phyloP scores from a whole-genome alignment of 2,888 invertebrate genomes.

The Euzophera pinguis region DNA sequence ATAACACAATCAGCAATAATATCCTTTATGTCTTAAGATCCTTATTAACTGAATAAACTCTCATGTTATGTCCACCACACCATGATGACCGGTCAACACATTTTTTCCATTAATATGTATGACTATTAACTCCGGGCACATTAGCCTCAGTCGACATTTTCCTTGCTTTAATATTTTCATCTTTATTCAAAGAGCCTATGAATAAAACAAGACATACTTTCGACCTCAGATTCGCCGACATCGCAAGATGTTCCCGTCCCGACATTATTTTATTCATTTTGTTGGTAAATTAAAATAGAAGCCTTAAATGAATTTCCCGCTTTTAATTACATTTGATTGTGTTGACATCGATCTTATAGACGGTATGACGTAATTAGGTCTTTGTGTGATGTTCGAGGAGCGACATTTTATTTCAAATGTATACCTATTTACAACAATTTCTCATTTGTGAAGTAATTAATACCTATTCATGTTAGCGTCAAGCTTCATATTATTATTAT shows the following conservation, averaged over 20 bases:
- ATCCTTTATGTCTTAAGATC: neutral
- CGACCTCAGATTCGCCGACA: slow-evolving; percentile 45
- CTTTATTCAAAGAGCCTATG: slow-evolving; percentile 76
- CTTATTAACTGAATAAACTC: neutral
- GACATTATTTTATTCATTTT: slow-evolving; percentile 59
- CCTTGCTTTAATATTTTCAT: slow-evolving; percentile 74
- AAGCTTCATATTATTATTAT: too few relatives aligned
- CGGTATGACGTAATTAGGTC: too few relatives aligned
- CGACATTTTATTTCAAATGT: neutral
- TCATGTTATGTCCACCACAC: neutral
- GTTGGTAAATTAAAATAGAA: slow-evolving; percentile 58
- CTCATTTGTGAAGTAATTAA: too few relatives aligned
- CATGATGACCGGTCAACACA: slow-evolving; percentile 38
- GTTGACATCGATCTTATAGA: neutral
- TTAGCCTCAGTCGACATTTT: slow-evolving; percentile 59
- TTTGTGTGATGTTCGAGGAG: too few relatives aligned
- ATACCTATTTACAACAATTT: neutral
- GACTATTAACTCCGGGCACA: slow-evolving; percentile 63
- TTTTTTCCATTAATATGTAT: slow-evolving; percentile 69
- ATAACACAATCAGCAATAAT: neutral
- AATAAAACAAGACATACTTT: slow-evolving; percentile 67
- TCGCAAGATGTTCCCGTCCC: slow-evolving; percentile 48
- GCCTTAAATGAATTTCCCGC: slow-evolving; percentile 21
- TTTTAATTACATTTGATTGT: slow-evolving; percentile 20
- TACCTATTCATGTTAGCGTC: too few relatives aligned